phyloP scores from a whole-genome alignment of 2,113 vertebrate genomes.

The Notarius lentiginosus region DNA sequence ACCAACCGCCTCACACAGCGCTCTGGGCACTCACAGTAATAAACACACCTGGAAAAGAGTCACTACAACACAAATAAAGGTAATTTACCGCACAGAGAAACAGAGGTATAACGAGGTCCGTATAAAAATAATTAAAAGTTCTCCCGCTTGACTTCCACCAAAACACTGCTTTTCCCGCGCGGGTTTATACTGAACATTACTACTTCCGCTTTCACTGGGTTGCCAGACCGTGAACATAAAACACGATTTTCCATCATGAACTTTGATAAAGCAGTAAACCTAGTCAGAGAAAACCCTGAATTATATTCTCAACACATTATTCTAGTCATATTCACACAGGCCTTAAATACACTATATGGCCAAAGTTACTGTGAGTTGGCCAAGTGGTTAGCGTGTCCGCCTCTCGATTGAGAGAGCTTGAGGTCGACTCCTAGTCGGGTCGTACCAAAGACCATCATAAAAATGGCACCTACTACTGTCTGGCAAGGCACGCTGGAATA shows the following conservation, averaged over 20 bases:
- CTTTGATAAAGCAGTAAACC: background rate
- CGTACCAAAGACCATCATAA: no score
- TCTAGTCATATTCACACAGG: background rate
- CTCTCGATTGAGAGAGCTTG: no score
- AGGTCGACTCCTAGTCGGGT: no score
- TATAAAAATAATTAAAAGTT: background rate
- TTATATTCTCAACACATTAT: background rate
- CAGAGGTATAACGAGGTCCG: background rate
- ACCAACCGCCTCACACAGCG: background rate
- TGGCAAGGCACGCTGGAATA: no score
- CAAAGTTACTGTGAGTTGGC: no score
- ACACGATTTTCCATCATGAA: background rate
- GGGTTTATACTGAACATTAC: background rate
- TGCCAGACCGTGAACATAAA: background rate
- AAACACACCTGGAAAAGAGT: no score
- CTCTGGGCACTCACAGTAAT: background rate
- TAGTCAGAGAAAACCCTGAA: background rate
- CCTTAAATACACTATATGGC: background rate
- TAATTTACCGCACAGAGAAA: background rate
- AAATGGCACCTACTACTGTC: no score
- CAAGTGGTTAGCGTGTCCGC: no score
- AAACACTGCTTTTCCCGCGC: constrained; percentile 20
- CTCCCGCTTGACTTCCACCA: constrained; percentile 1
- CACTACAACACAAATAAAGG: background rate
- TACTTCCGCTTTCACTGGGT: background rate